Base-by-base conservation (phyloP, 2,113 vertebrate species). In the Gallinago media region DNA sequence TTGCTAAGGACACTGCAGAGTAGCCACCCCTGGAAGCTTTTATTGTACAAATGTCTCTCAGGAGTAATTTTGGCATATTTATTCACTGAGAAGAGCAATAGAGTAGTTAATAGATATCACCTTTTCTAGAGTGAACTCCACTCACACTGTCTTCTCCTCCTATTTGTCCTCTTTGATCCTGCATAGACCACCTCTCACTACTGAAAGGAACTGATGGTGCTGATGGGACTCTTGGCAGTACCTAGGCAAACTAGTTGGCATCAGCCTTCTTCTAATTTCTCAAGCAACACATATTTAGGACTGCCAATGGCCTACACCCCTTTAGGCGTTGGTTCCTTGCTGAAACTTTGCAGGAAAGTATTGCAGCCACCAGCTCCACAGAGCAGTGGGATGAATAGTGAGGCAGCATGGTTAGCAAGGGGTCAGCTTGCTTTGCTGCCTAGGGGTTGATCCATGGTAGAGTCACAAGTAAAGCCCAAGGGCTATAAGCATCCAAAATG, bases 61-160 rank as follows among this genome's bases (percentile, higher is more conserved):
- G 78, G 42, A 82, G 7, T 46, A 42, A 49, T 12, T 40, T 23
- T 40, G 68, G 20, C 0, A 0, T 7, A 15, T 76, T 55, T 80
- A 65, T 44, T 38, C 67, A 38, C 11, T 4, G 20, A 88, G 55
- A 70, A 75, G 52, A 49, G 15, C 18, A 75, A 44, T 31, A 10
- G 34, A 44, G 31, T 42, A 74, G 27, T 19, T 82, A 73, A n/a
- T n/a, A 12, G 22, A 9, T 21, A 34, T 2, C 38, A 73, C 40
- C n/a, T 88, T 62, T 68, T 46, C 26, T 16, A 12, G 46, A 65
- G 12, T 21, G 21, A 78, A 4, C 11, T 12, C 15, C 47, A 49
- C n/a, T 59, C 75, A 20, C 21, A 40, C 25, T 40, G 2, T 10
- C 42, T 89, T 68, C 27, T 74, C 11, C 27, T 74, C 22, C 32